Conservation (phyloP, 92 coral and sea anemone species). For the Hydrozoanthus gracilis region DNA sequence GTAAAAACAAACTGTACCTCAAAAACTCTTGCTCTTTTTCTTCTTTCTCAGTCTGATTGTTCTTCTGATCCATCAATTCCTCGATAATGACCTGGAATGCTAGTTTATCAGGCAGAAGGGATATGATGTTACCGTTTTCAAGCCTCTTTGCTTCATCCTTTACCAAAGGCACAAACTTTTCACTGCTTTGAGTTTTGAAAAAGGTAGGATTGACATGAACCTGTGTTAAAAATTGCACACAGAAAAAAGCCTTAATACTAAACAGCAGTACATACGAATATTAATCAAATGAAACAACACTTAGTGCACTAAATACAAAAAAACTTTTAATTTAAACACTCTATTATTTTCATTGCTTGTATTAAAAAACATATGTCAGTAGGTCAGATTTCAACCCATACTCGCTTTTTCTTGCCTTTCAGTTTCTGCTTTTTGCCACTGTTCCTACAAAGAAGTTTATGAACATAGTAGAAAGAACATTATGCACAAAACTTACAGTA, state of each 20-base stretch:
- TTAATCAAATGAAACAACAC: too few species aligned
- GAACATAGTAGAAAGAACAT: too few species aligned
- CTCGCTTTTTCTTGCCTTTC: too few species aligned
- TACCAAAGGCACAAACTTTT: conserved; percentile 73
- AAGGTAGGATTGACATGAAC: conserved; percentile 94
- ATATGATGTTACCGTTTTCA: conserved; percentile 75
- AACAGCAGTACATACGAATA: too few species aligned
- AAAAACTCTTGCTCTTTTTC: conserved; percentile 22
- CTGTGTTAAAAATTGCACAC: conserved; percentile 43
- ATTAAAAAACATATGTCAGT: too few species aligned
- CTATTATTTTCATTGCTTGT: too few species aligned
- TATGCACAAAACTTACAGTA: too few species aligned
- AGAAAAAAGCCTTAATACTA: not conserved
- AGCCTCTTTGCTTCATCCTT: conserved; percentile 77
- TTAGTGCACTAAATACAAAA: too few species aligned
- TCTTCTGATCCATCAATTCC: not conserved
- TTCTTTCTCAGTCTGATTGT: conserved; percentile 28
- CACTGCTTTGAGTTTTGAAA: conserved; percentile 66
- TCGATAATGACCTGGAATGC: conserved; percentile 69
- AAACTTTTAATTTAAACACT: too few species aligned
- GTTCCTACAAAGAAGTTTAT: too few species aligned
- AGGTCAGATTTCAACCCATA: too few species aligned
- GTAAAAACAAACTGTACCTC: not conserved
- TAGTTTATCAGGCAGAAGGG: conserved; percentile 85
- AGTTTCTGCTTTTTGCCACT: too few species aligned